phyloP scores from a whole-genome alignment of 2,888 invertebrate genomes.

The Pseudococcus longispinus region DNA sequence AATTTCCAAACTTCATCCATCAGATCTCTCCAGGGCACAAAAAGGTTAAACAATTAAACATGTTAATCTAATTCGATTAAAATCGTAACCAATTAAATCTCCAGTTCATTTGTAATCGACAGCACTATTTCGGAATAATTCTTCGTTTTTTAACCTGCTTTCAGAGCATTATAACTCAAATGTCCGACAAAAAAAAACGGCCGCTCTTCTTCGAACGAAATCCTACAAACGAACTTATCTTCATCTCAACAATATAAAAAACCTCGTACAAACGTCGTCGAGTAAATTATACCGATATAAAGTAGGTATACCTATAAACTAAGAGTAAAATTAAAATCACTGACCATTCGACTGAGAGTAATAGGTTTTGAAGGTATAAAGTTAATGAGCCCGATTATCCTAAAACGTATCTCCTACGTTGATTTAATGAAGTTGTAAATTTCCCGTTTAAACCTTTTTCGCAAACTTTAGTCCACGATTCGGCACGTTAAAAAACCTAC shows the following conservation, averaged over 20 bases:
- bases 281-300: neutral
- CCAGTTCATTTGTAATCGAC: too few relatives aligned
- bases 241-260: neutral
- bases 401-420: constrained; percentile 13
- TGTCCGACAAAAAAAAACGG: too few relatives aligned
- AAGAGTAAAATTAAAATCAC: constrained; percentile 24
- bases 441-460: constrained; percentile 38
- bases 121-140: too few relatives aligned
- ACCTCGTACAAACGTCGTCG: neutral
- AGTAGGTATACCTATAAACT: neutral
- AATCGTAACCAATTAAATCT: too few relatives aligned
- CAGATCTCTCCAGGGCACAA: too few relatives aligned
- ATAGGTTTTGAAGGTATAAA: constrained; percentile 31
- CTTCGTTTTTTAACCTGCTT: too few relatives aligned
- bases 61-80: too few relatives aligned
- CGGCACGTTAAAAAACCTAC: neutral
- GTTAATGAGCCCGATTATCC: constrained; percentile 17
- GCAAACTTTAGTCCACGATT: neutral
- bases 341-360: constrained; percentile 32
- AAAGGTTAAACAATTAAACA: too few relatives aligned
- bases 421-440: constrained; percentile 33
- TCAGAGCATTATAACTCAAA: too few relatives aligned
- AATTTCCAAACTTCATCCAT: too few relatives aligned
- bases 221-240: neutral
- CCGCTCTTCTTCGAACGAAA: neutral